These are phyloP conservation scores for Lontra canadensis DNA, from an alignment of 2,113 vertebrate genomes.

Conservation along the genomic window DNA sequence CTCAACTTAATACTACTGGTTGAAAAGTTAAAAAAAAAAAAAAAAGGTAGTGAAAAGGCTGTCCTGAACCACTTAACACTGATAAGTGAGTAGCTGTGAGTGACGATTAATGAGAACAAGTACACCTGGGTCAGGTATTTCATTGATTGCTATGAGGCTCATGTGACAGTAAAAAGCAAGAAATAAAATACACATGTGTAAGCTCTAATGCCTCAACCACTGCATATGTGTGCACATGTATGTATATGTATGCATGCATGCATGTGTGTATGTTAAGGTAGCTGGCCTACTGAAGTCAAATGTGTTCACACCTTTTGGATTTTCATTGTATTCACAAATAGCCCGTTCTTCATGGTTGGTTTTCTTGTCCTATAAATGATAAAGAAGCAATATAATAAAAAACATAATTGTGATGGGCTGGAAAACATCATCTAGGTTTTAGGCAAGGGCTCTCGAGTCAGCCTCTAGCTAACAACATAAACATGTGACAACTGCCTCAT, in stretches of 20 bases:
- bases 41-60: neutral
- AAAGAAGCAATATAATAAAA: conserved; percentile 63
- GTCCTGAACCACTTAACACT: conserved; percentile 1
- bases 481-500: conserved; percentile 8
- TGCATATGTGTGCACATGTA: neutral
- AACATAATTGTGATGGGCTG: neutral
- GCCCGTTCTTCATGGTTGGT: conserved; percentile 10
- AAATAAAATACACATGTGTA: neutral
- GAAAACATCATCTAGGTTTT: conserved; percentile 34
- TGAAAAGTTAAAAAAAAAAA: neutral
- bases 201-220: neutral
- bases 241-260: neutral
- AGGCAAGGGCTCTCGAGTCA: neutral
- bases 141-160: neutral
- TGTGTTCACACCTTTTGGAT: conserved; percentile 73
- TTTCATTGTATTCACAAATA: conserved; percentile 68
- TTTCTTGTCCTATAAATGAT: conserved; percentile 73
- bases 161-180: neutral
- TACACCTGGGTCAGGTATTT: neutral
- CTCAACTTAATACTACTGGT: neutral
- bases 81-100: neutral
- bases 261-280: neutral
- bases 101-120: neutral
- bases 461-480: neutral
- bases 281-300: conserved; percentile 38